phyloP scores from a whole-genome alignment of 2,113 vertebrate species.

The Muntiacus reevesi region DNA sequence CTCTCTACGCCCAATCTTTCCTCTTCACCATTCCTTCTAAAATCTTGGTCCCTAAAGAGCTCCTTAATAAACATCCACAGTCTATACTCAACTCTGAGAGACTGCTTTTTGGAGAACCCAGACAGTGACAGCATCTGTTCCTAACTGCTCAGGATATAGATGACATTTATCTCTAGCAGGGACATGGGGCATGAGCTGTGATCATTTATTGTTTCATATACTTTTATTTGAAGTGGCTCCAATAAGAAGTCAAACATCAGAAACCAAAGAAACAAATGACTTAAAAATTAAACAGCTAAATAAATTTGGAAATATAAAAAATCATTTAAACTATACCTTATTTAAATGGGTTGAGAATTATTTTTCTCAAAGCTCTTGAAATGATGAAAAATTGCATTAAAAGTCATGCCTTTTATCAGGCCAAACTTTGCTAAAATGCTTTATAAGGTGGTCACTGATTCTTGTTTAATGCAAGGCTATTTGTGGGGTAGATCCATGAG shows the following conservation, averaged over 20 bases:
- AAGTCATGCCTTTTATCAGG: not conserved
- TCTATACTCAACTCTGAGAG: not conserved
- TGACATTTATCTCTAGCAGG: not conserved
- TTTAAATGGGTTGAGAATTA: not conserved
- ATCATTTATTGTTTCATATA: not conserved
- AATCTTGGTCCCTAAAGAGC: not conserved
- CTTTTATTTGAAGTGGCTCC: not conserved
- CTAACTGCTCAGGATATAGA: not conserved
- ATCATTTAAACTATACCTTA: not conserved
- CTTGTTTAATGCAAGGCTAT: not conserved
- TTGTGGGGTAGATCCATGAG: not conserved
- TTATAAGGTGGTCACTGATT: not conserved
- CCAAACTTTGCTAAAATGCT: not conserved
- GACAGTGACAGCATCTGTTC: not conserved
- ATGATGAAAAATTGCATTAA: not conserved
- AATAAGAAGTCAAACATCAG: not conserved
- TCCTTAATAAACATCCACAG: not conserved
- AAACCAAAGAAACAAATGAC: not conserved
- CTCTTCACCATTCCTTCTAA: not conserved
- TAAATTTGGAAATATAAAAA: not conserved
- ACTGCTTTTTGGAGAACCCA: not conserved
- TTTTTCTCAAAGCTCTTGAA: not conserved
- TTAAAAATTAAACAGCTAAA: not conserved
- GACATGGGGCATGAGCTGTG: not conserved
- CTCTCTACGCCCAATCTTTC: not conserved